phyloP scores from a whole-genome alignment of 2,888 invertebrate species.

The Oegoconia quadripuncta region DNA sequence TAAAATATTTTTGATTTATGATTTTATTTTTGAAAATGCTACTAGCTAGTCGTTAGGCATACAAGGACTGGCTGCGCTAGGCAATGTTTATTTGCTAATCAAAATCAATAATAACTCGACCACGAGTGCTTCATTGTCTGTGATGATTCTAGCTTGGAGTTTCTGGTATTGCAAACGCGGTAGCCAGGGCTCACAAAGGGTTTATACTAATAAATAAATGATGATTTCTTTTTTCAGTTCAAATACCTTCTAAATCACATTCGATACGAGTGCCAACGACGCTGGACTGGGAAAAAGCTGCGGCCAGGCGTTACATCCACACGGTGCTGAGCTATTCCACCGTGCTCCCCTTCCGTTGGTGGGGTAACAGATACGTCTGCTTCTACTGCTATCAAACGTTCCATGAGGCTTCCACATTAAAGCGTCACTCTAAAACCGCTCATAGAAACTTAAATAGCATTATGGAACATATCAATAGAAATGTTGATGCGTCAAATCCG shows the following conservation, averaged over 20 bases:
- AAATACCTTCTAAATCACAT: neutral
- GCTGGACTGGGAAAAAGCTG: slow-evolving; percentile 1
- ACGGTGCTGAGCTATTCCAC: slow-evolving; percentile 37
- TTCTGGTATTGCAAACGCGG: no score
- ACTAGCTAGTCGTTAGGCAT: no score
- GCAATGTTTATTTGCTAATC: no score
- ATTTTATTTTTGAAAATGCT: no score
- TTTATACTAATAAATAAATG: no score
- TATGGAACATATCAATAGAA: slow-evolving; percentile 13
- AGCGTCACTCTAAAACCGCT: slow-evolving; percentile 35
- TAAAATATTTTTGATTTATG: no score
- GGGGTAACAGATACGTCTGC: slow-evolving; percentile 40
- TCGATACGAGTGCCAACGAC: neutral
- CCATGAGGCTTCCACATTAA: slow-evolving; percentile 29
- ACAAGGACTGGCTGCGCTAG: no score
- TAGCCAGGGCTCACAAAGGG: no score
- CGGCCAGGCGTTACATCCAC: neutral
- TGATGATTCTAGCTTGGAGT: no score
- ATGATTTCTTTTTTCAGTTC: no score
- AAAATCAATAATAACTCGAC: no score
- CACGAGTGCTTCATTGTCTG: no score
- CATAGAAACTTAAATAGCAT: slow-evolving; percentile 36
- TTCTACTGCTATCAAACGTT: slow-evolving; percentile 43
- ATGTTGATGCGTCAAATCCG: neutral
- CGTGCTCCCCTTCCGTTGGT: slow-evolving; percentile 44